Evolutionary conservation across 2,888 invertebrate species (phyloP), one percentile per base, ranked within the genome.

Genomic region (Hartigia nigra): DNA sequence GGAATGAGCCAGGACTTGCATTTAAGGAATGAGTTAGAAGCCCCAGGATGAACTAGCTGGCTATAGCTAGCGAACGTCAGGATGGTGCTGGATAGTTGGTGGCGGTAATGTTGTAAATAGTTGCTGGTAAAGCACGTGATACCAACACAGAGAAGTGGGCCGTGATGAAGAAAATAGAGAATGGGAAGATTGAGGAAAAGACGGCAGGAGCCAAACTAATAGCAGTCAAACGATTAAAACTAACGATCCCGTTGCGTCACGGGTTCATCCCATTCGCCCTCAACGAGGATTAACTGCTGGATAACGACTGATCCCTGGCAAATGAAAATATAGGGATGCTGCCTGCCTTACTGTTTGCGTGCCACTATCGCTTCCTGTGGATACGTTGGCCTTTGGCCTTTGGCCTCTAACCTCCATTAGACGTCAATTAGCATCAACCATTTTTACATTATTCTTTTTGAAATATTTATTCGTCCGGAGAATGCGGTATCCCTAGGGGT

Each of bases 151-250:
- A 55, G 69, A 77, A 32, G 55, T n/a, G 34, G 70, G 2, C 39
- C 23, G 14, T 39, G 39, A 39, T 4, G 39, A 74, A 35, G 35
- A 37, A 35, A 74, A 72, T 70, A 12, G 69, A 70, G 37, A 37
- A 9, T 31, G 74, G 70, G 14, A 34, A 12, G 69, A 12, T 69
- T 74, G 34, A 69, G 55, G 69, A 69, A 70, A 70, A 77, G 69
- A 75, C 69, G 81, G 76, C 75, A 75, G 74, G 84, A 84, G 77
- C 77, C 35, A 74, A 77, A 86, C 85, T 86, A 85, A 85, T 86
- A 86, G 85, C 86, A 85, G 86, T 85, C 84, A 82, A 86, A 86
- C 85, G 86, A 86, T 86, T 86, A 86, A 86, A 86, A 86, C 81
- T 86, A 86, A 86, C 86, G 86, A 86, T 82, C 86, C 81, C 86